Base-by-base conservation (phyloP, 2,888 invertebrate species). In the Galerucella calmariensis region DNA sequence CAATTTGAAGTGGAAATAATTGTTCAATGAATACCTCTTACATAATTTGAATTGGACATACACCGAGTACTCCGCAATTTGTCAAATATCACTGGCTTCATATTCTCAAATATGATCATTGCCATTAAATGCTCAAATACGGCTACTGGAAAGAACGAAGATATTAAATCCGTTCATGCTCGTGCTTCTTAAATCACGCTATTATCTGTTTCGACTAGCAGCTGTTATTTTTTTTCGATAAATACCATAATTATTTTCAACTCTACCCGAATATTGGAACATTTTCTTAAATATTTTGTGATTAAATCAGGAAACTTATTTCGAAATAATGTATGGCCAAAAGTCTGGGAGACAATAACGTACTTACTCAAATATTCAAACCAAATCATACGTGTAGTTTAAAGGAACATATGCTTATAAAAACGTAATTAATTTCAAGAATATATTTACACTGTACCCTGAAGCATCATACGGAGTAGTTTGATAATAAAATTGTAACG, bases 111-210 rank as follows among this genome's bases (percentile, higher is more conserved):
- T 20, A 56, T 56, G 56, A 16, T 56, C 20, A 56, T 56, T 56
- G 56, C 20, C 8, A 8, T 9, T 56, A 56, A 56, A 20, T 10
- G 56, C n/a, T 56, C 14, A 35, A 27, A 53, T 10, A 14, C 68
- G 35, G 58, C 68, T 44, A 56, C 53, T 44, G 68, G 20, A 53
- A 63, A 5, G 8, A 46, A 20, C n/a, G 46, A 63, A 20, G n/a
- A 6, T 41, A 63, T 63, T 63, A 44, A 35, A 10, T 44, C n/a
- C 44, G 14, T 58, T 46, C 11, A 20, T 68, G 59, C 68, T 20
- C 59, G 59, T 68, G 68, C 68, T 68, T 68, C 27, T 6, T 11
- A 59, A 68, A 58, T 68, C 68, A 68, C 68, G 68, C 59, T 24
- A 68, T 63, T 20, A n/a, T 5, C 63, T 44, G 14, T 59, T 46